Evolutionary conservation across 2,888 invertebrate genomes (phyloP), one percentile per base, ranked within the genome.

Genomic region (Aphodius granarius): DNA sequence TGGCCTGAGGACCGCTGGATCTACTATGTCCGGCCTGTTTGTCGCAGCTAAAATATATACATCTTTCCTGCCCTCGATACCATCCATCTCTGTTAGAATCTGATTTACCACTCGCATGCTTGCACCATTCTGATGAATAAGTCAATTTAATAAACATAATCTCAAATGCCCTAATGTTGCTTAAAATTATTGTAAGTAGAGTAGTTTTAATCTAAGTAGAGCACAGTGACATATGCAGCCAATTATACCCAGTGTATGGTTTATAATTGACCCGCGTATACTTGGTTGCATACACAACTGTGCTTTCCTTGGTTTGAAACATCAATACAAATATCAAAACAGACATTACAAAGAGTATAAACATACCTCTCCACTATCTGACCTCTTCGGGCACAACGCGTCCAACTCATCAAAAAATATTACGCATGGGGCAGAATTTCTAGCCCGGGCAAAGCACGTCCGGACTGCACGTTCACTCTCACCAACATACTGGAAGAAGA

Each of bases 351-450:
- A n/a, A n/a, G n/a, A n/a, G n/a, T n/a, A n/a, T n/a, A n/a, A n/a
- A 71, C 82, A 84, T 85, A 90, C 91, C 85, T 91, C 93, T 82
- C 90, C 93, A 77, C 20, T 73, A 65, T 94, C 94, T 5, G 94
- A 93, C 83, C 99, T 90, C 82, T 94, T 93, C 0, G 98, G 97
- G 85, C 98, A 98, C 23, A 99, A 87, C 0, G 99, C 95, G 87
- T 99, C 99, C 79, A 99, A 91, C 88, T 99, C 99, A 85, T 99
- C 99, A 85, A 99, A 99, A 88, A 99, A 99, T 86, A 99, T 98
- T 2, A 99, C 97, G 85, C 99, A 99, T 0, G 99, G 99, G 0
- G 97, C 93, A 0, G 98, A 98, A 87, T 97, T 97, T 66, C 95
- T 89, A 0, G 99, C 99, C 79, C 98, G 91, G 85, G 96, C 94